Percentiles rank a stretch among this genome's conserved stretches.
Conservation (phyloP, 2,888 invertebrate species). For the Scaptomyza cyrtandrae region DNA sequence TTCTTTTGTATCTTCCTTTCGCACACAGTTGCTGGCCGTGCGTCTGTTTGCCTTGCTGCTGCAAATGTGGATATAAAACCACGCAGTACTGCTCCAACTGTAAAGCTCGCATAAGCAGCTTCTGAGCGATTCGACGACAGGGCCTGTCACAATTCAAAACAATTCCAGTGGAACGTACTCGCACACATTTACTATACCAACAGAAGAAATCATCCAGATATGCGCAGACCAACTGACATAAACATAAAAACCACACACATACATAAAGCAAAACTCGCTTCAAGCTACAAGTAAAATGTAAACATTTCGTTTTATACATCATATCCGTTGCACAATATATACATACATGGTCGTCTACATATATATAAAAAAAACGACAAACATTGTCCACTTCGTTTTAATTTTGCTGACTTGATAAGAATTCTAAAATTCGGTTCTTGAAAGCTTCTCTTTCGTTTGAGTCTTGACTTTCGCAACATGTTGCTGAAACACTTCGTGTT, state of each 20-base stretch:
- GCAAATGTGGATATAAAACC: constrained; percentile 56
- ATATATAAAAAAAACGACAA: background rate
- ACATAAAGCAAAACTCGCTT: too few relatives aligned
- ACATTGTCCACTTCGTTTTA: too few relatives aligned
- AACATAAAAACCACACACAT: background rate
- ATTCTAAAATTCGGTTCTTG: too few relatives aligned
- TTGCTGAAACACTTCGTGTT: constrained; percentile 9
- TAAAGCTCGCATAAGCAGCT: constrained; percentile 50
- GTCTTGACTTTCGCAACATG: constrained; percentile 1
- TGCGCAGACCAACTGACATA: background rate
- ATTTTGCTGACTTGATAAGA: too few relatives aligned
- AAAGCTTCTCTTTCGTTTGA: background rate
- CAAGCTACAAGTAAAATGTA: too few relatives aligned
- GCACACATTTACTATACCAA: background rate
- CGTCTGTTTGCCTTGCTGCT: constrained; percentile 62
- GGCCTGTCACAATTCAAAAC: background rate
- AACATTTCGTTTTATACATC: too few relatives aligned
- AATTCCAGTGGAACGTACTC: background rate
- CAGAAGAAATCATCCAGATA: background rate
- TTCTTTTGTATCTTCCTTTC: background rate
- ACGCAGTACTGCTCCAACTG: constrained; percentile 65
- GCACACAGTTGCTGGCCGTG: constrained; percentile 59
- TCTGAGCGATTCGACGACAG: constrained; percentile 23
- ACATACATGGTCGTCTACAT: background rate
- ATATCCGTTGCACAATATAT: too few relatives aligned